These are phyloP conservation scores for Macquaria australasica DNA, from an alignment of 2,113 vertebrate genomes.

Conservation along the genomic window DNA sequence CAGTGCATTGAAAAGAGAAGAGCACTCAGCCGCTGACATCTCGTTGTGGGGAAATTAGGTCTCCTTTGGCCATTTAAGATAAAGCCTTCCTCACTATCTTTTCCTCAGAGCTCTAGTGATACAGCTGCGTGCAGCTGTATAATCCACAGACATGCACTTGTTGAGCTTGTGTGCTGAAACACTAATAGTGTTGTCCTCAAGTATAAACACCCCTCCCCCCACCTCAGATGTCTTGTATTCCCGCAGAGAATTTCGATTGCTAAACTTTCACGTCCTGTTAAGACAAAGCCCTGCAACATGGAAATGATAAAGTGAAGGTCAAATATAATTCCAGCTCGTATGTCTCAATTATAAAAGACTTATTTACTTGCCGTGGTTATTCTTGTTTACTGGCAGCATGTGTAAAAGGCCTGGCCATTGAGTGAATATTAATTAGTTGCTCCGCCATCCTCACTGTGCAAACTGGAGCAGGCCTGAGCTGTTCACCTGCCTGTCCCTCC, in stretches of 20 bases:
- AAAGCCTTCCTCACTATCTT: slow-evolving; percentile 13
- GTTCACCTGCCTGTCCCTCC: slow-evolving; percentile 3
- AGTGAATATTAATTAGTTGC: slow-evolving; percentile 29
- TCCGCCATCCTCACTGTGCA: slow-evolving; percentile 8
- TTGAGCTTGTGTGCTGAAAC: slow-evolving; percentile 44
- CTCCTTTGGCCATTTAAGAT: slow-evolving; percentile 26
- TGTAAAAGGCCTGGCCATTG: slow-evolving; percentile 5
- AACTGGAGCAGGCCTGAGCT: slow-evolving; percentile 17
- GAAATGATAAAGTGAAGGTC: not conserved
- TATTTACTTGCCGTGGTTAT: not conserved
- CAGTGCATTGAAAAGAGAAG: slow-evolving; percentile 21
- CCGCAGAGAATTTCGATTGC: not conserved
- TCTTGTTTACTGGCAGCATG: not conserved
- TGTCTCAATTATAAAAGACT: not conserved
- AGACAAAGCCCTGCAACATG: not conserved
- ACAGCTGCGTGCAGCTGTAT: slow-evolving; percentile 44
- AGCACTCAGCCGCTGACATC: not conserved
- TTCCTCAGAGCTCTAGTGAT: not conserved
- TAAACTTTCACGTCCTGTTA: not conserved
- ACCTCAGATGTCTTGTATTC: slow-evolving; percentile 17
- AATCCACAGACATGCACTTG: slow-evolving; percentile 42
- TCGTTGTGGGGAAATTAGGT: not conserved
- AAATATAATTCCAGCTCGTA: not conserved
- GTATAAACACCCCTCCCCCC: slow-evolving; percentile 1
- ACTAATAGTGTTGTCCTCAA: slow-evolving; percentile 46